Evolutionary conservation across 2,113 vertebrate species (phyloP).

Genomic region (Actenoides hombroni): DNA sequence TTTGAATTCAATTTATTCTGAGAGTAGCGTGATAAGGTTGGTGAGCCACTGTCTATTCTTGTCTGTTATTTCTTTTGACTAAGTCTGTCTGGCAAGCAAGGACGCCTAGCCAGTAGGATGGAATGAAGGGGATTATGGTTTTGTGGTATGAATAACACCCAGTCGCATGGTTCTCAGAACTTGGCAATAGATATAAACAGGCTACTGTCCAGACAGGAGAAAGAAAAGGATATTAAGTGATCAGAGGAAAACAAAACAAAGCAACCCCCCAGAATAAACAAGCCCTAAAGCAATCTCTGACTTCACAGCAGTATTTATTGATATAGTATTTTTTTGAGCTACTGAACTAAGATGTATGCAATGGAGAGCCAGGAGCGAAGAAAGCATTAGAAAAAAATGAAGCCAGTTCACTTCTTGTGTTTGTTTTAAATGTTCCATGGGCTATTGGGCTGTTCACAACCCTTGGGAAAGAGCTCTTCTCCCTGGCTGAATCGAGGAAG

Average conservation of each 20-base stretch:
- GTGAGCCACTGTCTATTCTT: background rate
- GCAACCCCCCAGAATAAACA: background rate
- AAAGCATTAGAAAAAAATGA: background rate
- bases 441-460: background rate
- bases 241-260: background rate
- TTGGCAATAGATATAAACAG: background rate
- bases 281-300: background rate
- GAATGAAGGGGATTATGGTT: background rate
- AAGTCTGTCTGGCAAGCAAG: background rate
- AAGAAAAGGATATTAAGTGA: background rate
- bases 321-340: accelerated
- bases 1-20: background rate
- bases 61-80: background rate
- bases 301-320: background rate
- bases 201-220: background rate
- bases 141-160: background rate
- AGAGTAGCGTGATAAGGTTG: background rate
- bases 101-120: accelerated
- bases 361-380: background rate
- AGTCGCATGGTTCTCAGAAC: background rate
- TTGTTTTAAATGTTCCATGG: background rate
- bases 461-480: background rate
- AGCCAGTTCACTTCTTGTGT: background rate
- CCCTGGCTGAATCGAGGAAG: background rate
- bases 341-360: background rate